phyloP scores from a whole-genome alignment of 2,113 vertebrate species.

The Mus pahari region DNA sequence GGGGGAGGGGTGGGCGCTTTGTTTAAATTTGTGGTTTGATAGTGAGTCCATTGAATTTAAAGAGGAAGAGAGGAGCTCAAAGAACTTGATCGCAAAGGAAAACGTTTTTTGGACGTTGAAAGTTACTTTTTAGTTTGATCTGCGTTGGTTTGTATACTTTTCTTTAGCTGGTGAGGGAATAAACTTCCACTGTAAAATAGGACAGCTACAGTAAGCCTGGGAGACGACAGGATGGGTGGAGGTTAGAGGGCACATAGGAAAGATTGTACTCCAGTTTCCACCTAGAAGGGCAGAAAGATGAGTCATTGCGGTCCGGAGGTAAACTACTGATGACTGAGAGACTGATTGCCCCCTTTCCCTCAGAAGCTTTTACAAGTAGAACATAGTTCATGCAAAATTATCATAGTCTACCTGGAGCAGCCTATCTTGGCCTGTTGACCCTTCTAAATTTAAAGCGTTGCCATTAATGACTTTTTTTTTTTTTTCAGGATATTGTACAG shows the following conservation, averaged over 20 bases:
- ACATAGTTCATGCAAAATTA: constrained; percentile 15
- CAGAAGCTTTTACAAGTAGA: constrained; percentile 17
- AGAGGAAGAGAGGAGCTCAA: constrained; percentile 37
- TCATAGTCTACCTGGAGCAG: neutral
- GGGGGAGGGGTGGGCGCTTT: neutral
- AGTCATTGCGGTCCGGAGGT: neutral
- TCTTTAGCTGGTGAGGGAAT: neutral
- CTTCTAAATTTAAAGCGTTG: constrained; percentile 43
- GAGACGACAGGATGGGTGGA: neutral
- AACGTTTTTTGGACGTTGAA: neutral
- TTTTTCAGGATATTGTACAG: neutral
- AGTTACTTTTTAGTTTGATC: neutral
- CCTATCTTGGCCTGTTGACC: neutral
- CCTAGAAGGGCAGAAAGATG: neutral
- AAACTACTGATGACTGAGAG: neutral
- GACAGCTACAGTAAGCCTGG: neutral
- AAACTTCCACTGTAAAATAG: neutral
- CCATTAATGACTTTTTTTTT: neutral
- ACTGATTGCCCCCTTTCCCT: neutral
- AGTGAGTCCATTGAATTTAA: neutral
- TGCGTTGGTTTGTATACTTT: neutral
- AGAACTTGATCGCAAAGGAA: neutral
- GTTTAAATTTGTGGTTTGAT: neutral
- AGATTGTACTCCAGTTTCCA: neutral
- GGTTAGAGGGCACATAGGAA: neutral